Percentiles rank a stretch among this genome's conserved stretches.
Conservation (phyloP, 1,140 invertebrate genomes). For the Aporrectodea caliginosa region DNA sequence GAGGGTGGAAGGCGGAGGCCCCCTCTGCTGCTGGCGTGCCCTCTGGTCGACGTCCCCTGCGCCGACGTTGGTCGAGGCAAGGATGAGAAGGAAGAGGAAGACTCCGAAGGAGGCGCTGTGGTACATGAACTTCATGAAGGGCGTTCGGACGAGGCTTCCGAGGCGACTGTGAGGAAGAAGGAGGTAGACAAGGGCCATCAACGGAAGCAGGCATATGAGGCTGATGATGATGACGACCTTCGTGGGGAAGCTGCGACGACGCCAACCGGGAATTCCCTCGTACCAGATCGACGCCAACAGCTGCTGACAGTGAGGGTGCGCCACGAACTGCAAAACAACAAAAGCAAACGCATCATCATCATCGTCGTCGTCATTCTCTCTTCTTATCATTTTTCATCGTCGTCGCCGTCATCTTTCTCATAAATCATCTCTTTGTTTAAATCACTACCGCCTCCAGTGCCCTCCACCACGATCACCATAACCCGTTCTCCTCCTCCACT, state of each 20-base stretch:
- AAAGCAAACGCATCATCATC: too few relatives aligned
- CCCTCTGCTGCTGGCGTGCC: slow-evolving; percentile 62
- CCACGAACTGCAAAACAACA: slow-evolving; percentile 68
- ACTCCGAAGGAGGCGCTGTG: slow-evolving; percentile 96
- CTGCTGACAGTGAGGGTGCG: slow-evolving; percentile 97
- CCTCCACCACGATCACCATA: too few relatives aligned
- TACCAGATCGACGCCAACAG: slow-evolving; percentile 97
- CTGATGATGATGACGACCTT: slow-evolving; percentile 76
- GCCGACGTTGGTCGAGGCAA: slow-evolving; percentile 65
- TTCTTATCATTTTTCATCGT: too few relatives aligned
- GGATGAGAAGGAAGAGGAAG: slow-evolving; percentile 88
- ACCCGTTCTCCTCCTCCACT: too few relatives aligned
- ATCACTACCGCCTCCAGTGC: too few relatives aligned
- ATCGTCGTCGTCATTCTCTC: too few relatives aligned
- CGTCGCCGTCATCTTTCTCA: too few relatives aligned
- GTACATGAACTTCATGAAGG: slow-evolving; percentile 98
- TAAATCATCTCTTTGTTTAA: too few relatives aligned
- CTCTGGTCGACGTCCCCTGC: slow-evolving; percentile 47
- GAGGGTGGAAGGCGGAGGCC: slow-evolving; percentile 80
- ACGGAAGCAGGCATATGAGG: slow-evolving; percentile 87
- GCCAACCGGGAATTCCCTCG: slow-evolving; percentile 91
- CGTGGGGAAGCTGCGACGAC: slow-evolving; percentile 90
- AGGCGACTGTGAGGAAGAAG: slow-evolving; percentile 82
- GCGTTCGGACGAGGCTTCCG: slow-evolving; percentile 88
- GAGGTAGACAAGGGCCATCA: slow-evolving; percentile 89